phyloP scores from a whole-genome alignment of 2,113 vertebrate species.

The Lepus timidus region DNA sequence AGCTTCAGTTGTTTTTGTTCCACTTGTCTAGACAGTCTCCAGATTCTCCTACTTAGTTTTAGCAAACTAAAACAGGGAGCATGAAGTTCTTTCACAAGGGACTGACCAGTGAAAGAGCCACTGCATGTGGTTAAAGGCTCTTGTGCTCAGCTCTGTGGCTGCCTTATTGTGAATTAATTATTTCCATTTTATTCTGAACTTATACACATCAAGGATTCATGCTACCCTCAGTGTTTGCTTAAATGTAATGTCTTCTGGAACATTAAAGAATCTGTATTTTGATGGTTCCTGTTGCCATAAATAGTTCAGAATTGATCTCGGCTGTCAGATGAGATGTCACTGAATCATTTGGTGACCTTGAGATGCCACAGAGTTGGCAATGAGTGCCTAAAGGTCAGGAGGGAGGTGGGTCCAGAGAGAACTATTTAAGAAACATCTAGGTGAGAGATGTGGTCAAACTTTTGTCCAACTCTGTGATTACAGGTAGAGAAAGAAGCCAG shows the following conservation, averaged over 20 bases:
- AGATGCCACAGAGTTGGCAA: neutral
- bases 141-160: neutral
- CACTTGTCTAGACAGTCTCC: conserved; percentile 37
- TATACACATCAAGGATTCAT: neutral
- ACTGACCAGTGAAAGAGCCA: neutral
- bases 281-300: neutral
- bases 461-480: neutral
- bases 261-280: neutral
- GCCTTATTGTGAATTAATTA: neutral
- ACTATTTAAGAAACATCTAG: neutral
- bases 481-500: neutral
- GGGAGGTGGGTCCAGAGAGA: neutral
- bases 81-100: neutral
- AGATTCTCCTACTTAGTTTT: neutral
- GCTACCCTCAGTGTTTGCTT: neutral
- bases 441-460: neutral
- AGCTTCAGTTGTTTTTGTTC: neutral
- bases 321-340: neutral
- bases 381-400: neutral
- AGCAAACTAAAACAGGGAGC: neutral
- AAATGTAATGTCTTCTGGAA: neutral
- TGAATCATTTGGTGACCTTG: neutral
- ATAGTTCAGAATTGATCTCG: neutral
- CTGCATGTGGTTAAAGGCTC: neutral
- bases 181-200: neutral